Evolutionary conservation across 2,888 invertebrate genomes (phyloP), one percentile per base, ranked within the genome.

Genomic region (Agrochola circellaris): DNA sequence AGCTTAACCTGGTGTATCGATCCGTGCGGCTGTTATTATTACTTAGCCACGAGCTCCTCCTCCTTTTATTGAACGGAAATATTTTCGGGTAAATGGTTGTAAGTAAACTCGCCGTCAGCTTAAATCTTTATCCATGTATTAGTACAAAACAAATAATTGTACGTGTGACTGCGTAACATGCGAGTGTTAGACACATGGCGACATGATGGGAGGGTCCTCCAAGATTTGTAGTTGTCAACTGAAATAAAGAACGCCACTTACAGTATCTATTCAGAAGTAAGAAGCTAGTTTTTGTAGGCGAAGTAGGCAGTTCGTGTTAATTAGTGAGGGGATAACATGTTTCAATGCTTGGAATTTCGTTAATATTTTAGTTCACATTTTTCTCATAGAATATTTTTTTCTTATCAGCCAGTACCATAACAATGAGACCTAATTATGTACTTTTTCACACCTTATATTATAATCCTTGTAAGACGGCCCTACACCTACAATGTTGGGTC

Each of bases 211-310:
- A 95, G 93, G 95, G 94, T 93, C 92, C 93, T 91, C 84, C 88
- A 95, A 96, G 96, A 96, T 96, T 96, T 96, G 96, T 96, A 90
- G 96, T 92, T 94, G 96, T 94, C 94, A 93, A 93, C 91, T 93
- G 92, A 92, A 93, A 94, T 95, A 94, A 94, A 93, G 93, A 93
- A 93, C 90, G 90, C 87, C 90, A 91, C 91, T 92, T 90, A 92
- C 89, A 85, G 87, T 87, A 76, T 91, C 89, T 88, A 90, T 90
- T 87, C 82, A 73, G 79, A 84, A 88, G 86, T 83, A 80, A 81
- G 87, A 89, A 89, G 85, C 84, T 86, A 87, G 88, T 85, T 89
- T 84, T 79, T 82, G 85, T 87, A 6, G 75, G 60, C 0, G 75
- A 74, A 89, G 80, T 42, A 61, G 86, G 82, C 72, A 88, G 73